Evolutionary conservation across 1,140 invertebrate genomes (phyloP), one percentile per base, ranked within the genome.

Genomic region (Acromyrmex charruanus): DNA sequence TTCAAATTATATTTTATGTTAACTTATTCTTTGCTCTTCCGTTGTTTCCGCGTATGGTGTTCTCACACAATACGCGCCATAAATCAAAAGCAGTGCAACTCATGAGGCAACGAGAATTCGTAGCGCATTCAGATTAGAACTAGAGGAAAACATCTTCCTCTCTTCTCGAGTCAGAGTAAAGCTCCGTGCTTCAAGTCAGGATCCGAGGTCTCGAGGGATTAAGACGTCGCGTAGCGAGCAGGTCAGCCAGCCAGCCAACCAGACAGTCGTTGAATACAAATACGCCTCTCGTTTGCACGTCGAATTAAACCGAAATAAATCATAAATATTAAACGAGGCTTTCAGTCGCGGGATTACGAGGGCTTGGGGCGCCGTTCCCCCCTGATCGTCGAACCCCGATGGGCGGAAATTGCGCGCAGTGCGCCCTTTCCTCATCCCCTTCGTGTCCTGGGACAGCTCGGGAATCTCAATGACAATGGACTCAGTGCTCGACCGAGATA

Each of bases 261-360:
- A 90, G 85, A 65, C 82, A 65, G 65, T 51, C 63, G 53, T 35
- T 72, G 89, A 88, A 90, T 90, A 85, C 80, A 90, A 89, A 90
- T 89, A 80, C 84, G 80, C 61, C 84, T 89, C 87, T 90, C 77
- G 93, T 95, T 94, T 94, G 94, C 94, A 92, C 93, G 92, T 94
- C 93, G 93, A 94, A 95, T 95, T 95, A 95, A 95, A 95, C 92
- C 91, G 93, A 95, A 95, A 95, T 95, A 95, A 95, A 95, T 95
- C 95, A 95, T 95, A 95, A 95, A 95, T 95, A 95, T 95, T 95
- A 95, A 95, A 95, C 93, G 94, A 95, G 94, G 93, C 92, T 94
- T 94, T 94, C 93, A 93, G 93, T 91, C 93, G 86, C 71, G 92
- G 93, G 93, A 94, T 95, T 95, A 94, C 90, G 92, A 93, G 94